Evolutionary conservation across 2,113 vertebrate genomes (phyloP).

Genomic region (Trichechus manatus): DNA sequence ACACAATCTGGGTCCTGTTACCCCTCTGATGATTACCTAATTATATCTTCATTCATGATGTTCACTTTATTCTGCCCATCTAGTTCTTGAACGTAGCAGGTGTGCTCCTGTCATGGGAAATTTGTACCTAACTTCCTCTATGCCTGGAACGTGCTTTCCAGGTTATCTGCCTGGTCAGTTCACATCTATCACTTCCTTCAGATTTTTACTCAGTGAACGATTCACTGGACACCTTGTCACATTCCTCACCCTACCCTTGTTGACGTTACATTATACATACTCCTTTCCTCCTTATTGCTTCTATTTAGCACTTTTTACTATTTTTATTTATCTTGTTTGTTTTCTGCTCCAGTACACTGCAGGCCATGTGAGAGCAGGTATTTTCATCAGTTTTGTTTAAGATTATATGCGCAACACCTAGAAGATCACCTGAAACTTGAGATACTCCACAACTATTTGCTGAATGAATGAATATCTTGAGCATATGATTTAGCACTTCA

Average conservation of each 20-base stretch:
- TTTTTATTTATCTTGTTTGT: background rate
- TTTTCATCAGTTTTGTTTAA: background rate
- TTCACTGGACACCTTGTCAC: background rate
- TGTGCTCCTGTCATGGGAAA: background rate
- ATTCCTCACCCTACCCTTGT: background rate
- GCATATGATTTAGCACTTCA: background rate
- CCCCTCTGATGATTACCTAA: background rate
- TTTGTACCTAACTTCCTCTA: background rate
- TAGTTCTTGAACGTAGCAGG: background rate
- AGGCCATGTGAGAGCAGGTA: background rate
- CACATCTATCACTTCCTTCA: background rate
- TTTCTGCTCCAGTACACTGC: background rate
- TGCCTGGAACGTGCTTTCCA: background rate
- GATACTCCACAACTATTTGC: background rate
- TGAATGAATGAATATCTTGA: background rate
- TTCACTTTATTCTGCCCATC: background rate
- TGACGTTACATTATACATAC: background rate
- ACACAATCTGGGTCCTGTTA: background rate
- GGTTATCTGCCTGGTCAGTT: background rate
- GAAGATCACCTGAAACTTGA: background rate
- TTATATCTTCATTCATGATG: background rate
- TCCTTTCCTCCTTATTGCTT: background rate
- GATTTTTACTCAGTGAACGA: background rate
- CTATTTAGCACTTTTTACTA: background rate
- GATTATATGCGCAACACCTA: background rate